These are phyloP conservation scores for Zaprionus kolodkinae DNA, from an alignment of 1,140 invertebrate species.

Conservation along the genomic window DNA sequence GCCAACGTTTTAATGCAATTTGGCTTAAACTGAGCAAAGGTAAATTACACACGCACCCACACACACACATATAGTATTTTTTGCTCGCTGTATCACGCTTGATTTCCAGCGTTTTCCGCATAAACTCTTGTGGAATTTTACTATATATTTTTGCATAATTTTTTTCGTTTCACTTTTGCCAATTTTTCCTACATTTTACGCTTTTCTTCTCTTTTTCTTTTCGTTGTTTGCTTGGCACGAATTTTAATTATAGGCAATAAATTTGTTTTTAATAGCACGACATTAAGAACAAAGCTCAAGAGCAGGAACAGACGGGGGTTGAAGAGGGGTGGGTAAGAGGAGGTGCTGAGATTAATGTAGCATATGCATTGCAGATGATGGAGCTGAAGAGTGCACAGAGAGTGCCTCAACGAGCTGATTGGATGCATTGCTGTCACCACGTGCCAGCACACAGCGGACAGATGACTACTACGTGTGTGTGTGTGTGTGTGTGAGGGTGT, in stretches of 20 bases:
- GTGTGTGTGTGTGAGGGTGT: background rate
- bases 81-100: slow-evolving; percentile 43
- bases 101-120: slow-evolving; percentile 73
- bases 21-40: slow-evolving; percentile 36
- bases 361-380: slow-evolving; percentile 17
- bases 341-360: slow-evolving; percentile 13
- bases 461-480: background rate
- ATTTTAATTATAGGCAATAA: slow-evolving; percentile 78
- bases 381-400: slow-evolving; percentile 3
- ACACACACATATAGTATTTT: slow-evolving; percentile 11
- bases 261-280: slow-evolving; percentile 74
- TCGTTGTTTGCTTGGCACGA: slow-evolving; percentile 26
- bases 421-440: slow-evolving; percentile 19
- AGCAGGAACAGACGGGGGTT: background rate
- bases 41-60: slow-evolving; percentile 40
- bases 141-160: background rate
- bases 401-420: slow-evolving; percentile 10
- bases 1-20: slow-evolving; percentile 21
- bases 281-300: slow-evolving; percentile 52
- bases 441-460: slow-evolving; percentile 23
- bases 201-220: slow-evolving; percentile 3
- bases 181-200: background rate
- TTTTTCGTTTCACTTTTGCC: background rate
- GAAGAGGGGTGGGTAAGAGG: background rate
- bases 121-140: slow-evolving; percentile 35